phyloP scores from a whole-genome alignment of 2,797 vertebrate species.

The Poeciliopsis turneri region DNA sequence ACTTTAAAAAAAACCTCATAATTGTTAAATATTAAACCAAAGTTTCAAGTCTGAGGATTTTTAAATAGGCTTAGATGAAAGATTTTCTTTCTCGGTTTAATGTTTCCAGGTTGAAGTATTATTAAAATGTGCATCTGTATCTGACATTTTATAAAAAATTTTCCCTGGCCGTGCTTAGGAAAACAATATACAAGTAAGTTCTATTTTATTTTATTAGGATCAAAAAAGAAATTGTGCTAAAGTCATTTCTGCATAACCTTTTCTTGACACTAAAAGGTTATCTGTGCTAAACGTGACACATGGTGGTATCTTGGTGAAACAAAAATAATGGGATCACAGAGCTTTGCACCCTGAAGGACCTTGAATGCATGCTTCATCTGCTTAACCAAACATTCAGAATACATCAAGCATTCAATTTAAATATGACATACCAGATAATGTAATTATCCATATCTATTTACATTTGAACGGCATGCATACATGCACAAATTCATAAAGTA shows the following conservation, averaged over 20 bases:
- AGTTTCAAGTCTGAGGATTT: background rate
- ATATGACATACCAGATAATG: slow-evolving; percentile 45
- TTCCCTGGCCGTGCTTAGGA: background rate
- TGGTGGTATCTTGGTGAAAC: slow-evolving; percentile 38
- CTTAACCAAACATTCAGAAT: slow-evolving; percentile 61
- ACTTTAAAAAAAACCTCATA: background rate
- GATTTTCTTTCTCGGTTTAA: background rate
- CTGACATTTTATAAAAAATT: background rate
- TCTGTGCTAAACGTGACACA: slow-evolving; percentile 26
- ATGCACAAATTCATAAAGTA: background rate
- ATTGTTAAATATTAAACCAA: background rate
- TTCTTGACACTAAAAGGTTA: slow-evolving; percentile 17
- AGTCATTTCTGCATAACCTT: slow-evolving; percentile 1
- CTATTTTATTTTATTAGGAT: slow-evolving; percentile 3
- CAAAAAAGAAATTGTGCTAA: background rate
- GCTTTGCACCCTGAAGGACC: slow-evolving; percentile 41
- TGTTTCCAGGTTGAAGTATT: background rate
- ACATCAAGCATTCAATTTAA: slow-evolving; percentile 48
- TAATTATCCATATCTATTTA: slow-evolving; percentile 36
- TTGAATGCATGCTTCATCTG: slow-evolving; percentile 46
- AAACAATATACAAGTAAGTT: background rate
- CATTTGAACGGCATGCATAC: slow-evolving; percentile 23
- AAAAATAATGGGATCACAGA: slow-evolving; percentile 63
- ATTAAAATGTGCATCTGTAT: background rate
- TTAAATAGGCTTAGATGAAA: background rate